These are phyloP conservation scores for Ips nitidus DNA, from an alignment of 1,140 invertebrate genomes.

Conservation along the genomic window DNA sequence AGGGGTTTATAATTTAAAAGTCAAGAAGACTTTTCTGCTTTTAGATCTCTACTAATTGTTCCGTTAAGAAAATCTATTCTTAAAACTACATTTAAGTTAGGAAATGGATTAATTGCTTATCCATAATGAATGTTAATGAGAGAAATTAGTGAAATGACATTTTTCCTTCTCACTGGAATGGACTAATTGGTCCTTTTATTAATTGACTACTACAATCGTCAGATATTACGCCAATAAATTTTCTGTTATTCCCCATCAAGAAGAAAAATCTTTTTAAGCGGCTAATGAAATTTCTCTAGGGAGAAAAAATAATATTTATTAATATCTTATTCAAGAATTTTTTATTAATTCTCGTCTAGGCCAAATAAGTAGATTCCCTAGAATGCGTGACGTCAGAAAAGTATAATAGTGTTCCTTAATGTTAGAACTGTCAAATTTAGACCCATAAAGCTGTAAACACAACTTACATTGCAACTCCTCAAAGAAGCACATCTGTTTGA, in stretches of 20 bases:
- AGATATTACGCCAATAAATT: slow-evolving; percentile 3
- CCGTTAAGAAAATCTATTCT: not conserved
- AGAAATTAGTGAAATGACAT: slow-evolving; percentile 3
- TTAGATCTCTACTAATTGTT: too few relatives aligned
- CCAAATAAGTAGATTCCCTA: too few relatives aligned
- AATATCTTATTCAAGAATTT: not conserved
- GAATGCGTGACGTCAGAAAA: too few relatives aligned
- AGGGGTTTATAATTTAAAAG: too few relatives aligned
- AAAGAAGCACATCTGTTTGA: too few relatives aligned
- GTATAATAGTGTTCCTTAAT: too few relatives aligned
- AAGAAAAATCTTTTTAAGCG: not conserved
- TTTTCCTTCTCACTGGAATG: not conserved
- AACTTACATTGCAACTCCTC: too few relatives aligned
- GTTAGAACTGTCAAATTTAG: too few relatives aligned
- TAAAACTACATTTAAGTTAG: not conserved
- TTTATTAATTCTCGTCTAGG: too few relatives aligned
- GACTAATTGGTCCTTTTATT: not conserved
- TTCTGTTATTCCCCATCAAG: not conserved
- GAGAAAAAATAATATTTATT: not conserved
- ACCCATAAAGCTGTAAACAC: too few relatives aligned
- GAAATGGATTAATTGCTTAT: not conserved
- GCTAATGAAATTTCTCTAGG: not conserved
- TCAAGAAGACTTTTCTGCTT: too few relatives aligned
- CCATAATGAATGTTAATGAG: slow-evolving; percentile 1
- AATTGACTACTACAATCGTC: not conserved